These are phyloP conservation scores for Meganola albula DNA, from an alignment of 2,888 invertebrate genomes.

Conservation along the genomic window DNA sequence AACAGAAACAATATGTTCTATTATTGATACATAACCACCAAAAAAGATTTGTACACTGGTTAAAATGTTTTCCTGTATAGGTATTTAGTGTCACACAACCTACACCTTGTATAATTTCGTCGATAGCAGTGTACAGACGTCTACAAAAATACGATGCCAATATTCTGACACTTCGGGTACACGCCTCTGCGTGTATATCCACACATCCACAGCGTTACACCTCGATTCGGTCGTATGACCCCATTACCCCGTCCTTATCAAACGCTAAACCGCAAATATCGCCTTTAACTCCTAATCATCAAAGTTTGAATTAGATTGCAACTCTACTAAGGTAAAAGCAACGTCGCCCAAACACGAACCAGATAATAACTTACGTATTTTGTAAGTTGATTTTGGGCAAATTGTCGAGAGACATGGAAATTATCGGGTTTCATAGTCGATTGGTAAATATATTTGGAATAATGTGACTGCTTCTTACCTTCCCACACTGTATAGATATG, in stretches of 20 bases:
- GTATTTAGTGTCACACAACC: no score
- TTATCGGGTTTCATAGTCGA: constrained; percentile 44
- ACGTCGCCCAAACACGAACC: constrained; percentile 48
- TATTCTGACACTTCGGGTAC: constrained; percentile 57
- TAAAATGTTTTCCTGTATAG: no score
- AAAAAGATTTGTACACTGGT: no score
- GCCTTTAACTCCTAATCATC: constrained; percentile 36
- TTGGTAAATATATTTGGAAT: constrained; percentile 40
- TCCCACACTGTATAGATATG: constrained; percentile 25
- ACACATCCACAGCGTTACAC: constrained; percentile 49
- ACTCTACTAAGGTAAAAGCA: constrained; percentile 37
- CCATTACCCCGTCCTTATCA: constrained; percentile 58
- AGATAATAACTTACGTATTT: constrained; percentile 58
- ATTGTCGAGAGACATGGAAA: constrained; percentile 39
- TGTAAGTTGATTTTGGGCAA: constrained; percentile 50
- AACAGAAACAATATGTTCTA: no score
- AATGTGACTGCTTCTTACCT: constrained; percentile 29
- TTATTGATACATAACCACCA: no score
- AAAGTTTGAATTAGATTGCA: constrained; percentile 40
- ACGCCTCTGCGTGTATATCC: constrained; percentile 49
- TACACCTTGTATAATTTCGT: no score
- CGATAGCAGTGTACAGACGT: constrained; percentile 36
- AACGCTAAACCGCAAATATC: constrained; percentile 33
- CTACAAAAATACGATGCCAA: constrained; percentile 51
- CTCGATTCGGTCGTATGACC: constrained; percentile 61